phyloP scores from a whole-genome alignment of 2,113 vertebrate species.

The Isurus oxyrinchus region DNA sequence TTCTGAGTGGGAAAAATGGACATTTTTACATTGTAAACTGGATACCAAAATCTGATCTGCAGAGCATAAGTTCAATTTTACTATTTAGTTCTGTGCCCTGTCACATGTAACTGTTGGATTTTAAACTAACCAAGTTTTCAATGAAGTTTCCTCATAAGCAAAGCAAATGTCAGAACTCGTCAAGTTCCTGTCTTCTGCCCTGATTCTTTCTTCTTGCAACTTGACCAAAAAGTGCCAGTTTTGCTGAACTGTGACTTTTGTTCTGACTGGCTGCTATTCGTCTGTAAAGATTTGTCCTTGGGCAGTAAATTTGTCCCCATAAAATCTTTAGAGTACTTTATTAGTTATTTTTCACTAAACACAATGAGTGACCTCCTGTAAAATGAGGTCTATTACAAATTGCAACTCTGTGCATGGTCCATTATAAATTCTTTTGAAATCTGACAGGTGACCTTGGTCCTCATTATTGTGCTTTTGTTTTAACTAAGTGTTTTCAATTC shows the following conservation, averaged over 20 bases:
- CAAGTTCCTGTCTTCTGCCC: not conserved
- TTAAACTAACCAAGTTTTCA: not conserved
- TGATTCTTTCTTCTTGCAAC: not conserved
- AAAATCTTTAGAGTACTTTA: not conserved
- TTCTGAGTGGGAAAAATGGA: not conserved
- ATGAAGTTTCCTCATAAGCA: not conserved
- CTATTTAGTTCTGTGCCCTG: not conserved
- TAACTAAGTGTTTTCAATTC: not conserved
- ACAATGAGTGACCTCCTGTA: not conserved
- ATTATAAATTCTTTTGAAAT: not conserved
- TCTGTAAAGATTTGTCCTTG: not conserved
- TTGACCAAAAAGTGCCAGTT: not conserved
- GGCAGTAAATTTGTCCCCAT: not conserved
- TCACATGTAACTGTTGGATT: not conserved
- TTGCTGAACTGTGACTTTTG: not conserved
- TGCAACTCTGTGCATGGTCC: not conserved
- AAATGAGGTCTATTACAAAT: not conserved
- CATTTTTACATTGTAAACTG: not conserved
- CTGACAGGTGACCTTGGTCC: not conserved
- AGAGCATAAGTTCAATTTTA: not conserved
- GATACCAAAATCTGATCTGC: not conserved
- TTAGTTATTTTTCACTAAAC: not conserved
- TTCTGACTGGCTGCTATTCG: not conserved
- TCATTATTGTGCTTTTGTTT: not conserved
- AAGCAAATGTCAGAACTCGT: not conserved